Percentiles rank a stretch among this genome's conserved stretches.
These are phyloP conservation scores for Amphimallon solstitiale DNA, from an alignment of 2,888 invertebrate species.

Conservation along the genomic window DNA sequence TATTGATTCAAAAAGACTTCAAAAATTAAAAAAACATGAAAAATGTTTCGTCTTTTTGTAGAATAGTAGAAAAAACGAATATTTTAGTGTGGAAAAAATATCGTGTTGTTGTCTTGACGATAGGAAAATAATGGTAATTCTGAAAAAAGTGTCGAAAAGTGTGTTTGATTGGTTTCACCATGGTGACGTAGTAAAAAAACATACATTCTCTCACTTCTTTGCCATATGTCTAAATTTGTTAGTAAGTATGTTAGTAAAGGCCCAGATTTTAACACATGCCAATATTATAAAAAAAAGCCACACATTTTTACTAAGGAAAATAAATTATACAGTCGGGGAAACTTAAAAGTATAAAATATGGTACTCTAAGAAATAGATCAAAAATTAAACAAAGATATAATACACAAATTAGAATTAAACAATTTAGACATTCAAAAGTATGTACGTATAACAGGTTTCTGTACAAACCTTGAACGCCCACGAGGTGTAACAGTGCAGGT, in stretches of 20 bases:
- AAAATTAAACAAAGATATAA: too few relatives aligned
- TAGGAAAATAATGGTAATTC: constrained; percentile 43
- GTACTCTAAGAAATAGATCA: too few relatives aligned
- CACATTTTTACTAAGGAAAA: constrained; percentile 1
- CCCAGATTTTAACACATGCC: constrained; percentile 31
- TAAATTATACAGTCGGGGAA: too few relatives aligned
- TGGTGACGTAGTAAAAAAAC: constrained; percentile 27
- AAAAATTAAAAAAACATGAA: constrained; percentile 41
- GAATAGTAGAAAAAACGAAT: constrained; percentile 44
- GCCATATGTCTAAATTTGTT: constrained; percentile 25
- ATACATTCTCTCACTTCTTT: constrained; percentile 38
- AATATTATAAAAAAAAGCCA: constrained; percentile 28
- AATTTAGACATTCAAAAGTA: too few relatives aligned
- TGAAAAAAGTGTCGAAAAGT: constrained; percentile 49
- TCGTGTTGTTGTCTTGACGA: constrained; percentile 36
- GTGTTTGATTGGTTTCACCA: constrained; percentile 29
- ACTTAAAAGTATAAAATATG: too few relatives aligned
- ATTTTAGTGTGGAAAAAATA: constrained; percentile 42
- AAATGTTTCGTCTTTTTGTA: constrained; percentile 21
- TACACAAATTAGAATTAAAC: too few relatives aligned
- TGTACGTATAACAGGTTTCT: too few relatives aligned
- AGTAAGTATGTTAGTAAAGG: constrained; percentile 20
- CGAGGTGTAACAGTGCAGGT: too few relatives aligned
- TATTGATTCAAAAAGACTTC: constrained; percentile 67
- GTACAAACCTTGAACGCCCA: too few relatives aligned